Evolutionary conservation across 2,888 invertebrate genomes (phyloP).

Genomic region (Diploptera punctata): DNA sequence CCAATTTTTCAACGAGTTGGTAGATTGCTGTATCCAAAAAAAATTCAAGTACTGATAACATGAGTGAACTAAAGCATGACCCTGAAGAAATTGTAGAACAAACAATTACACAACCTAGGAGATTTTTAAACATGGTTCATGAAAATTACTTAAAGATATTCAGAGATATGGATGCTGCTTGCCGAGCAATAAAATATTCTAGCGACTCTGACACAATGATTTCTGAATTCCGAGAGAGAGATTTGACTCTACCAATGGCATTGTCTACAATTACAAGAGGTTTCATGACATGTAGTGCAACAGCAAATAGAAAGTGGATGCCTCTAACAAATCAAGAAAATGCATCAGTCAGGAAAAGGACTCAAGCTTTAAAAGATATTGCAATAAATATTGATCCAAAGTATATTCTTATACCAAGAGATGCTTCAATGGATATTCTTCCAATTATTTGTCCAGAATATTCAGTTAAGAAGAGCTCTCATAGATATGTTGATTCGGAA

Average conservation of each 20-base stretch:
- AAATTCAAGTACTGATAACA: too few relatives aligned
- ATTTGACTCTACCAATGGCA: not conserved
- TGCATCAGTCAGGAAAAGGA: too few relatives aligned
- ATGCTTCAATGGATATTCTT: too few relatives aligned
- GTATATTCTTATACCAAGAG: too few relatives aligned
- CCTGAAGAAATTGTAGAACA: not conserved
- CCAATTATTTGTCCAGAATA: too few relatives aligned
- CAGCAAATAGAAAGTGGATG: not conserved
- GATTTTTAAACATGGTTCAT: not conserved
- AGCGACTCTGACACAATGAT: not conserved
- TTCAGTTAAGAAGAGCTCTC: too few relatives aligned
- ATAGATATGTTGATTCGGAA: too few relatives aligned
- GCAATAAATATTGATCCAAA: too few relatives aligned
- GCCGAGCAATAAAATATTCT: not conserved
- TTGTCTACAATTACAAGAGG: constrained; percentile 5
- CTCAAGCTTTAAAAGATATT: too few relatives aligned
- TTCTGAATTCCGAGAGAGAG: not conserved
- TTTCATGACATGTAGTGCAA: constrained; percentile 4
- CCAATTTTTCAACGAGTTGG: constrained; percentile 10
- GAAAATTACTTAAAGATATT: constrained; percentile 12
- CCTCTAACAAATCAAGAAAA: constrained; percentile 9
- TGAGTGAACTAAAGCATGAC: not conserved
- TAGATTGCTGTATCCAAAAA: constrained; percentile 14
- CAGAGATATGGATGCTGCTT: not conserved
- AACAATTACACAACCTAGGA: not conserved